Base-by-base conservation (phyloP, 2,888 invertebrate species). In the Quadriops clusia region DNA sequence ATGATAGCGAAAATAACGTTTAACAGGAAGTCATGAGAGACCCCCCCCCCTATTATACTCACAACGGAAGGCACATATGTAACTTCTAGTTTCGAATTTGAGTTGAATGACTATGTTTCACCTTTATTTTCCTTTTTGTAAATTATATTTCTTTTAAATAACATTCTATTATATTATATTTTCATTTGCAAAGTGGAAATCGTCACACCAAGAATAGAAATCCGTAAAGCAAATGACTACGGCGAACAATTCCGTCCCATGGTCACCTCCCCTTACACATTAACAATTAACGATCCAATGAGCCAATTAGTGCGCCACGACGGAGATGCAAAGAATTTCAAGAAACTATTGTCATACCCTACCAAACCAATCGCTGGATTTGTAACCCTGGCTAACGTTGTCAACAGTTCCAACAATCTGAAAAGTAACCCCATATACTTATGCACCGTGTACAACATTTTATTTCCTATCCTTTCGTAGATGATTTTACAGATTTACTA, bases 131-230 rank as follows among this genome's bases (percentile, higher is more conserved):
- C n/a, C n/a, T n/a, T n/a, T n/a, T n/a, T n/a, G n/a, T n/a, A n/a
- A n/a, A n/a, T n/a, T n/a, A n/a, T n/a, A n/a, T n/a, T n/a, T n/a
- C n/a, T n/a, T n/a, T n/a, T n/a, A n/a, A n/a, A n/a, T 26, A 28
- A 9, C n/a, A 17, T 28, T 7, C n/a, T 30, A 22, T 34, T 13
- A 37, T 29, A 9, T 32, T 22, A 28, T 12, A 13, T 28, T 57
- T 60, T 47, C 63, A n/a, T n/a, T n/a, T n/a, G n/a, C n/a, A n/a
- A n/a, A 70, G 78, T 84, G 21, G 77, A 82, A 58, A 63, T 85
- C 11, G 64, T 74, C 10, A 74, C 74, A 33, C 75, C 81, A 4
- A 74, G 71, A 54, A 69, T 77, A 30, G 58, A 58, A 23, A 45
- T 68, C 5, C 69, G 75, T 8, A 58, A 57, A 47, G 33, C 52